A percentile compares a stretch with the other conserved stretches of the same genome.
Conservation (phyloP, 1,140 invertebrate genomes). For the Caenorhabditis remanei region DNA sequence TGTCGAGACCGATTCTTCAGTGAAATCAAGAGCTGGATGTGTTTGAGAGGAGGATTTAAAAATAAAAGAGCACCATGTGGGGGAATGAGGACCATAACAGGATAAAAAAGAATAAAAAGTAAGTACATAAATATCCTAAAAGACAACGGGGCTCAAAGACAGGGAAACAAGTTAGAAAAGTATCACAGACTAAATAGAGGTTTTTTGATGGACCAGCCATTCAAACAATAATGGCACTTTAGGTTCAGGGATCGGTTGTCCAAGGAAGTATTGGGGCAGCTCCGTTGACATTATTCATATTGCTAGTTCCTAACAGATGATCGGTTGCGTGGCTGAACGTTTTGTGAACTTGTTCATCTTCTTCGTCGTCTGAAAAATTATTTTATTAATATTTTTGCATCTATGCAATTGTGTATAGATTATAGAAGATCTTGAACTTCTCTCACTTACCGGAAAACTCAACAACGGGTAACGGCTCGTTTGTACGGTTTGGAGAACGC, state of each 20-base stretch:
- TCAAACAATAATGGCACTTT: background rate
- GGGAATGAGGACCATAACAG: background rate
- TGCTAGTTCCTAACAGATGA: constrained; percentile 27
- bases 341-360: background rate
- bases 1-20: constrained; percentile 49
- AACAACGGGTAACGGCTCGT: constrained; percentile 9
- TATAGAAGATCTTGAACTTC: background rate
- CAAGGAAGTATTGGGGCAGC: background rate
- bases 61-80: constrained; percentile 30
- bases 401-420: background rate
- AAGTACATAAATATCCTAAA: constrained; percentile 50
- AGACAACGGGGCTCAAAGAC: constrained; percentile 27
- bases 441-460: constrained; percentile 10
- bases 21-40: constrained; percentile 41
- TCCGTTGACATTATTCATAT: background rate
- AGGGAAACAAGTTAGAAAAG: background rate
- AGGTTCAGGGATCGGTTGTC: constrained; percentile 23
- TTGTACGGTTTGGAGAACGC: background rate
- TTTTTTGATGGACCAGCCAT: constrained; percentile 46
- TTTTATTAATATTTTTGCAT: background rate
- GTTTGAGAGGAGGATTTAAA: constrained; percentile 17
- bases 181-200: constrained; percentile 27
- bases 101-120: background rate
- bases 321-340: constrained; percentile 23
- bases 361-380: constrained; percentile 12